These are phyloP conservation scores for Corbicula japonica DNA, from an alignment of 2,888 invertebrate genomes.

Conservation along the genomic window DNA sequence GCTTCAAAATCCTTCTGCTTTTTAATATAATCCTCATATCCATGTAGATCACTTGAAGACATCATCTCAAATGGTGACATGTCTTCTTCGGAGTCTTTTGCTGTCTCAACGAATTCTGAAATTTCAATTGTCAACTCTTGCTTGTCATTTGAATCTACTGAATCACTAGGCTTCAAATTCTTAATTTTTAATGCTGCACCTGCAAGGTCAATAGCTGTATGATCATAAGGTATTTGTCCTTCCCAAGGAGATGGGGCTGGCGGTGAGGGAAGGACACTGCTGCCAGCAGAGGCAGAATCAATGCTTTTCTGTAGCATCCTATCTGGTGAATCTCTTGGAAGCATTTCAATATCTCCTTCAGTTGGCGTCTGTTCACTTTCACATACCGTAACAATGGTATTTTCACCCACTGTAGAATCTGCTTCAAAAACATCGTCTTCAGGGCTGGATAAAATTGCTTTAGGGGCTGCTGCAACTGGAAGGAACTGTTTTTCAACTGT, in stretches of 20 bases:
- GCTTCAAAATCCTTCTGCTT: constrained; percentile 46
- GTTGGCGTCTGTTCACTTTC: constrained; percentile 69
- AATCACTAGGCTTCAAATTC: constrained; percentile 54
- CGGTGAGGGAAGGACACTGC: constrained; percentile 71
- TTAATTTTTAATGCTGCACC: constrained; percentile 75
- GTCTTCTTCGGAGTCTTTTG: constrained; percentile 66
- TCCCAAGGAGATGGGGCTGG: constrained; percentile 81
- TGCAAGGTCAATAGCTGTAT: constrained; percentile 70
- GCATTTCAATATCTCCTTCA: constrained; percentile 65
- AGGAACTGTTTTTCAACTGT: constrained; percentile 88
- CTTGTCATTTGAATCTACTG: constrained; percentile 37
- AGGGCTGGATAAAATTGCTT: constrained; percentile 85
- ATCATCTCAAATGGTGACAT: constrained; percentile 85
- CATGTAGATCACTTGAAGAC: constrained; percentile 75
- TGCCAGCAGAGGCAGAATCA: constrained; percentile 64
- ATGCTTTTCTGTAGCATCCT: constrained; percentile 19
- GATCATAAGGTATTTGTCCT: constrained; percentile 48
- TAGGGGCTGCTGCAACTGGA: constrained; percentile 88
- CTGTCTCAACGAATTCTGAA: neutral
- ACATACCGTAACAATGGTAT: constrained; percentile 39
- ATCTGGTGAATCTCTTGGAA: constrained; percentile 55
- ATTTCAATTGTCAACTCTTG: constrained; percentile 29
- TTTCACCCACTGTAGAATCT: constrained; percentile 79
- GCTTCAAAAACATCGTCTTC: constrained; percentile 87
- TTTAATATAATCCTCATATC: constrained; percentile 69